Conservation (phyloP, 2,797 vertebrate species). For the Vespertilio murinus region DNA sequence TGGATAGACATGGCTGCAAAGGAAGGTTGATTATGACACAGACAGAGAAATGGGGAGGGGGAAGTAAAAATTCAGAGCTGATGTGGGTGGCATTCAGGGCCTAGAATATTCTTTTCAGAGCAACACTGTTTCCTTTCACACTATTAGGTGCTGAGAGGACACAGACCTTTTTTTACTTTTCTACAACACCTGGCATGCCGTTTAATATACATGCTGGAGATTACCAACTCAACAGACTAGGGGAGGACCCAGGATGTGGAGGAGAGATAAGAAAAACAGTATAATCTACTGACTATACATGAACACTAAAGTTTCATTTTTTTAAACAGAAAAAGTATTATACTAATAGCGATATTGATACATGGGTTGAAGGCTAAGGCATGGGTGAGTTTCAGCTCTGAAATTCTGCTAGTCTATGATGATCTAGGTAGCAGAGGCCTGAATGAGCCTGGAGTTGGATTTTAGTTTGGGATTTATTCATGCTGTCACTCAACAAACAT, state of each 20-base stretch:
- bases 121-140: conserved; percentile 12
- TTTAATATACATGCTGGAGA: background rate
- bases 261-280: conserved; percentile 29
- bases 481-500: background rate
- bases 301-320: background rate
- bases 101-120: conserved; percentile 31
- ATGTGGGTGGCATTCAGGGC: background rate
- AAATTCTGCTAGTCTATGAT: conserved; percentile 11
- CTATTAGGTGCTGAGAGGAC: background rate
- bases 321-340: background rate
- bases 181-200: background rate
- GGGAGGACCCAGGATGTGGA: background rate
- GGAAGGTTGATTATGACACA: background rate
- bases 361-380: background rate
- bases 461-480: background rate
- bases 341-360: background rate
- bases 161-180: background rate
- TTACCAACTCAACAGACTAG: background rate
- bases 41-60: background rate
- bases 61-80: background rate
- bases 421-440: background rate
- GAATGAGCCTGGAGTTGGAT: background rate
- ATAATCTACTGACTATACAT: background rate
- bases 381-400: background rate
- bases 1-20: background rate